These are phyloP conservation scores for Epicampocera succincta DNA, from an alignment of 2,888 invertebrate genomes.

Conservation along the genomic window DNA sequence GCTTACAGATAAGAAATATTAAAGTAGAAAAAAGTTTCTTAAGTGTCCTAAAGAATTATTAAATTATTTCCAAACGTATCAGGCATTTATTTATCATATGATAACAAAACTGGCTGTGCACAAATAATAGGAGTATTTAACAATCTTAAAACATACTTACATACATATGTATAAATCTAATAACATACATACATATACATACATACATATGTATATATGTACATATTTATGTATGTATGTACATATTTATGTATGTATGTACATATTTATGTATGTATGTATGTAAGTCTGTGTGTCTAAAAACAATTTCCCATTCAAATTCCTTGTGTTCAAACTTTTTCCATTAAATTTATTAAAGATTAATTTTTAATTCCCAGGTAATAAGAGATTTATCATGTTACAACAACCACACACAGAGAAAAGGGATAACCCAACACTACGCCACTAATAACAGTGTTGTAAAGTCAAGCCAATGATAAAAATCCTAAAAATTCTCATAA, in stretches of 20 bases:
- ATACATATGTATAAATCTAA: too few relatives aligned
- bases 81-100: too few relatives aligned
- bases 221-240: too few relatives aligned
- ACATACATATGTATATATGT: too few relatives aligned
- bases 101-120: too few relatives aligned
- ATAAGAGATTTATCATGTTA: constrained; percentile 54
- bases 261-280: not conserved
- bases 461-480: constrained; percentile 63
- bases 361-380: constrained; percentile 61
- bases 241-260: too few relatives aligned
- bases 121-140: too few relatives aligned
- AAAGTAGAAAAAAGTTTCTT: too few relatives aligned
- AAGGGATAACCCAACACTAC: constrained; percentile 55
- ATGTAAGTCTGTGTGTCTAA: not conserved
- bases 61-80: too few relatives aligned
- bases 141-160: too few relatives aligned
- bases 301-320: constrained; percentile 23
- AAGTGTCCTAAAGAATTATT: too few relatives aligned
- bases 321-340: constrained; percentile 48
- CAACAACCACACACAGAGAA: constrained; percentile 17
- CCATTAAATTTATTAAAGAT: constrained; percentile 1
- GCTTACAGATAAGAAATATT: not conserved
- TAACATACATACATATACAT: too few relatives aligned
- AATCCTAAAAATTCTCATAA: constrained; percentile 69
- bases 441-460: constrained; percentile 53